phyloP scores from a whole-genome alignment of 2,888 invertebrate species.

The Calliopum simillimum region DNA sequence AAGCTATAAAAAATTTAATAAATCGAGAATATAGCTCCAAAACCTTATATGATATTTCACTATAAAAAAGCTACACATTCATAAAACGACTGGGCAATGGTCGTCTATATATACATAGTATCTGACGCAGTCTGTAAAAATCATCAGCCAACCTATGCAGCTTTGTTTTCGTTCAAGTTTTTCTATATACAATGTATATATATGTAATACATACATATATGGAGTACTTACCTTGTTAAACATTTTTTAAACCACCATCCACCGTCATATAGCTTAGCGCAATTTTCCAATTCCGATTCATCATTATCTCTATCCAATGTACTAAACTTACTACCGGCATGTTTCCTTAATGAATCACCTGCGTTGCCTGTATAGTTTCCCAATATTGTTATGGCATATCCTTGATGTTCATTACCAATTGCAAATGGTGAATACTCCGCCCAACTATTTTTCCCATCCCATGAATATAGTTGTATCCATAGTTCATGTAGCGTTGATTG shows the following conservation, averaged over 20 bases:
- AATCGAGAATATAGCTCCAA: too few species aligned
- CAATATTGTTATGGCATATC: conserved; percentile 37
- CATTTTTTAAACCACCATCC: conserved; percentile 42
- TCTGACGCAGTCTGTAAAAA: too few species aligned
- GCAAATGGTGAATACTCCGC: conserved; percentile 38
- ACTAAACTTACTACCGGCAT: conserved; percentile 36
- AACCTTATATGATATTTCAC: too few species aligned
- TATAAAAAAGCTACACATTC: too few species aligned
- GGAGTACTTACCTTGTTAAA: conserved; percentile 39
- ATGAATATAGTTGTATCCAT: conserved; percentile 30
- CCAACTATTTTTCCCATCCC: conserved; percentile 21
- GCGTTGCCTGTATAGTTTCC: conserved; percentile 40
- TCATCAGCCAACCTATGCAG: too few species aligned
- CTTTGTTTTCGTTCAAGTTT: too few species aligned
- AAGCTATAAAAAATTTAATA: too few species aligned
- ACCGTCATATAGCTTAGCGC: conserved; percentile 31
- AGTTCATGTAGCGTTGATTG: conserved; percentile 27
- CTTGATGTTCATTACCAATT: conserved; percentile 36
- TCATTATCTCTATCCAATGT: conserved; percentile 38
- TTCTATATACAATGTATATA: too few species aligned
- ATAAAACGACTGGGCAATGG: too few species aligned
- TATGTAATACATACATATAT: too few species aligned
- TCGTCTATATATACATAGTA: too few species aligned
- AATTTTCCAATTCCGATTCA: conserved; percentile 26
- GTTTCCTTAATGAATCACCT: conserved; percentile 33